Base-by-base conservation (phyloP, 2,888 invertebrate species). In the Eupithecia inturbata region DNA sequence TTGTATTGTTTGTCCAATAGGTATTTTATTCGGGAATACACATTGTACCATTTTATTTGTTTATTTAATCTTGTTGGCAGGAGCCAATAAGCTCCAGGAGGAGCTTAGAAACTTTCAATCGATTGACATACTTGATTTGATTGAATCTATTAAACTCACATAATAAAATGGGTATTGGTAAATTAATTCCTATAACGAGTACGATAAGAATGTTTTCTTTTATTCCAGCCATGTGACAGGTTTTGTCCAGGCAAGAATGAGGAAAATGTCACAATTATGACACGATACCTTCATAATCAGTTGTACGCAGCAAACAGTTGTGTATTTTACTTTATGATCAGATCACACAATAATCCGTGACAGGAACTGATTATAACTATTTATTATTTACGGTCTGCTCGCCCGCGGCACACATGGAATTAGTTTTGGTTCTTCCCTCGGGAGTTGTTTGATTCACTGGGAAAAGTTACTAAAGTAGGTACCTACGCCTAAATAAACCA, bases 341-440 rank as follows among this genome's bases (percentile, higher is more conserved):
- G 67, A 68, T 66, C 67, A 70, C 71, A 66, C 76, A 67, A 71
- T 73, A 72, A 70, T 73, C 68, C 68, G 66, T 71, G 73, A 73
- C 76, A 76, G 68, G 73, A 76, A 76, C 71, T 73, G 76, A 76
- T 76, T 73, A 73, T 71, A 76, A 76, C 76, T 76, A 76, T 76
- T 73, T 73, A 73, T 76, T 76, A 73, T 71, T 68, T 62, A 73
- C 76, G 71, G 45, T 28, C 75, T 67, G 70, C 67, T 71, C 66
- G 73, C 73, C 73, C 67, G 76, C 33, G 76, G 76, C 73, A 73
- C 73, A 73, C 66, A 68, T 73, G 76, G 71, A 76, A 76, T 76
- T 73, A 73, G 71, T 71, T 76, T 73, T 76, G 68, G 75, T 73
- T 75, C 70, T 53, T 70, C 71, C 71, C 74, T 62, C 19, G 66